phyloP scores from a whole-genome alignment of 2,888 invertebrate species.

The Drosophila quinaria region DNA sequence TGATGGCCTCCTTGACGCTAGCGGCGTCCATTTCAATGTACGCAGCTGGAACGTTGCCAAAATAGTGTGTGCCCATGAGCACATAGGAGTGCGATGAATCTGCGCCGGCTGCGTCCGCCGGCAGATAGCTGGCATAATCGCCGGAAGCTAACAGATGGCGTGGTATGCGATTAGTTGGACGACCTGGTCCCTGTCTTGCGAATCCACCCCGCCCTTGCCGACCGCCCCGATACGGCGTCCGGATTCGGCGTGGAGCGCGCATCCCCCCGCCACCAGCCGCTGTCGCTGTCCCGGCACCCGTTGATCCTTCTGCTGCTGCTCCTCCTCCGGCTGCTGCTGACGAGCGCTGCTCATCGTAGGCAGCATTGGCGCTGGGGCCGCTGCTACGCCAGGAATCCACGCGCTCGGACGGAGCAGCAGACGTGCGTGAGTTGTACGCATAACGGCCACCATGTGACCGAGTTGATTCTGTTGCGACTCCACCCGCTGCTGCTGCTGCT shows the following conservation, averaged over 20 bases:
- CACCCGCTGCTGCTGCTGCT: conserved; percentile 26
- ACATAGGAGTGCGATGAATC: conserved; percentile 83
- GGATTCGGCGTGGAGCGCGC: conserved; percentile 84
- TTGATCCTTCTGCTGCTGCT: conserved; percentile 38
- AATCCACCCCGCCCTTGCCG: conserved; percentile 85
- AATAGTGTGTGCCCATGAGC: conserved; percentile 86
- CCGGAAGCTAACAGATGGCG: conserved; percentile 84
- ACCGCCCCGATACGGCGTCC: conserved; percentile 84
- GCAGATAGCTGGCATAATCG: conserved; percentile 82
- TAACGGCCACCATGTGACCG: conserved; percentile 77
- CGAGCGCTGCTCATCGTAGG: conserved; percentile 65
- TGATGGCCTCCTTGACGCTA: conserved; percentile 93
- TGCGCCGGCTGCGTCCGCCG: conserved; percentile 82
- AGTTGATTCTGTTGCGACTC: conserved; percentile 66
- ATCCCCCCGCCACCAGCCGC: conserved; percentile 45
- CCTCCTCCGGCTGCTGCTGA: conserved; percentile 31
- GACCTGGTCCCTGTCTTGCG: conserved; percentile 85
- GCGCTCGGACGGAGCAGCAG: conserved; percentile 81
- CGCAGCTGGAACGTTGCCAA: conserved; percentile 84
- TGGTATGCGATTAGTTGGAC: conserved; percentile 85
- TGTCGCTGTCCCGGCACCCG: conserved; percentile 63
- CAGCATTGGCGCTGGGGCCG: conserved; percentile 73
- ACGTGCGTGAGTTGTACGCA: conserved; percentile 66
- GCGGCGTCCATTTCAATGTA: conserved; percentile 85
- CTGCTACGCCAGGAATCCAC: conserved; percentile 85